A percentile compares a stretch with the other conserved stretches of the same genome.
Evolutionary conservation across 2,113 vertebrate genomes (phyloP).

Genomic region (Gopherus evgoodei): DNA sequence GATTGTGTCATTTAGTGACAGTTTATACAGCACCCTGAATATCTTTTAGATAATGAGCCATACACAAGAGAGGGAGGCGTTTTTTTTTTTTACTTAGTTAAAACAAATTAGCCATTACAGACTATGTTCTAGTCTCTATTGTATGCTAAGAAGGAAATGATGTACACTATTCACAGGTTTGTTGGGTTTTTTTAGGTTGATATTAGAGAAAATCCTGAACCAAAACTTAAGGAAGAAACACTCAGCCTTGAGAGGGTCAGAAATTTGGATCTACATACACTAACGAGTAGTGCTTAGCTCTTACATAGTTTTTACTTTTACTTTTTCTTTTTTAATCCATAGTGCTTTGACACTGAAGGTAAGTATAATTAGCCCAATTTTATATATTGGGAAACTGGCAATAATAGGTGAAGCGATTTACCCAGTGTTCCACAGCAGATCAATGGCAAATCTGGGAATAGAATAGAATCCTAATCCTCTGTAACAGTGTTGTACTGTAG

Average conservation of each 20-base stretch:
- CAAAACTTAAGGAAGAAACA: not conserved
- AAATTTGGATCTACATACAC: not conserved
- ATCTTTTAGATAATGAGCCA: not conserved
- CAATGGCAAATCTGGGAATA: not conserved
- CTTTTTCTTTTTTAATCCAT: not conserved
- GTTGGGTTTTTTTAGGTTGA: not conserved
- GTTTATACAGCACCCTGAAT: not conserved
- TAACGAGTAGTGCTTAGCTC: not conserved
- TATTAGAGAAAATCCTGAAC: not conserved
- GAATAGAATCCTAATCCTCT: not conserved
- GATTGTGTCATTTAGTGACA: not conserved
- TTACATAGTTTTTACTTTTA: not conserved
- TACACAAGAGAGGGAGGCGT: not conserved
- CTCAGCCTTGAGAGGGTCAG: not conserved
- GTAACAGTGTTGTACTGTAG: not conserved
- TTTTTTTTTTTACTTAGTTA: not conserved
- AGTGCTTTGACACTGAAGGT: not conserved
- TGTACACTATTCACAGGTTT: not conserved
- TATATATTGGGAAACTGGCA: not conserved
- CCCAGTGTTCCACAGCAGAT: not conserved
- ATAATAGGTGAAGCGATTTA: not conserved
- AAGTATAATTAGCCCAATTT: not conserved
- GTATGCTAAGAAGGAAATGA: not conserved
- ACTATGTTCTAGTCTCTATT: not conserved
- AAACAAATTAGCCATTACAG: not conserved